Evolutionary conservation across 2,797 vertebrate species (phyloP), one percentile per base, ranked within the genome.

Genomic region (Enteromius viviparus): DNA sequence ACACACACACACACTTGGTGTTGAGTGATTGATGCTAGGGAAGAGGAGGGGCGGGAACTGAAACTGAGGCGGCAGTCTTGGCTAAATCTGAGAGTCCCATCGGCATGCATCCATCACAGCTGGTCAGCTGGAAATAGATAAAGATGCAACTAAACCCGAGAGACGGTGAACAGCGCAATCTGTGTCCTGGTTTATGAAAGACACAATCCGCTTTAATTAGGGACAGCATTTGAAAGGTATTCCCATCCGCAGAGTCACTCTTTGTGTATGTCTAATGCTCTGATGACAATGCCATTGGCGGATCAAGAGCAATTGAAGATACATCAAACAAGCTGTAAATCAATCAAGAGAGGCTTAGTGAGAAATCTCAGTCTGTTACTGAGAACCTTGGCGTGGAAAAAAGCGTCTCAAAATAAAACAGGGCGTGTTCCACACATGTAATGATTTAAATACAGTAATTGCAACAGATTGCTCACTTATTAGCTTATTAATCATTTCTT

Each of bases 101-200:
- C 84, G 89, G 88, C 91, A 92, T 90, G 87, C 74, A 82, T 81
- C 77, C 78, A 85, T 86, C 84, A 65, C 91, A 93, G 92, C 91
- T 91, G 91, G 91, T 91, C 88, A 80, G 90, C 87, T 91, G 84
- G 88, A 95, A 95, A 94, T 94, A 95, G 93, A 89, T 66, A 37
- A 82, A 89, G 70, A 82, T 86, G 93, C 89, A 94, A 93, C 89
- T 81, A 87, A 93, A 85, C 88, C 89, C 77, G 14, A 75, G 69
- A 82, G 77, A 88, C 45, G 85, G 75, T 75, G 88, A 87, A 85
- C 90, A 87, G 86, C 88, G 83, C 45, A 51, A 77, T 78, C 78
- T 70, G 42, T 77, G 62, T 62, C 68, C 79, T 66, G 8, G 12
- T 19, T 45, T 72, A 51, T 71, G 51, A 47, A 82, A 55, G 45